phyloP scores from a whole-genome alignment of 2,888 invertebrate genomes.

The Drosophila austrosaltans region DNA sequence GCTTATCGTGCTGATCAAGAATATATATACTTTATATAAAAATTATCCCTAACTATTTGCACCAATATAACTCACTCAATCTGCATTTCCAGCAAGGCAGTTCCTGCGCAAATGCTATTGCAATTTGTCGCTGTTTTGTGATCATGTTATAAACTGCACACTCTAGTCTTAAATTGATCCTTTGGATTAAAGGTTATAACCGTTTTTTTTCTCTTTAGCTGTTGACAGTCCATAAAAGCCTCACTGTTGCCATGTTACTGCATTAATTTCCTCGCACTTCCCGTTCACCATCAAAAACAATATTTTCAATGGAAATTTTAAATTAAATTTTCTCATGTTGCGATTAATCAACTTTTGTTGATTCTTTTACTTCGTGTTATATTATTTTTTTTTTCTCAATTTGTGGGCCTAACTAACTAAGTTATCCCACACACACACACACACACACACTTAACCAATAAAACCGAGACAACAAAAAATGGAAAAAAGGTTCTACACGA shows the following conservation, averaged over 20 bases:
- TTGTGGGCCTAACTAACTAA: slow-evolving; percentile 12
- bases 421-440: slow-evolving; percentile 1
- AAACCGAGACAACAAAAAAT: background rate
- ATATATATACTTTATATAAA: no score
- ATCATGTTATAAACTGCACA: no score
- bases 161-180: no score
- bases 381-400: slow-evolving; percentile 1
- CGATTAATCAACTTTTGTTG: slow-evolving; percentile 12
- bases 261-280: background rate
- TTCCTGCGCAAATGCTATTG: no score
- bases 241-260: background rate
- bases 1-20: no score
- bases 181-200: no score
- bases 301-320: slow-evolving; percentile 2
- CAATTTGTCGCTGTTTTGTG: no score
- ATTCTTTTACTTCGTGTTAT: slow-evolving; percentile 2
- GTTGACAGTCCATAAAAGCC: background rate
- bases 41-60: no score
- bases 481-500: slow-evolving; percentile 36
- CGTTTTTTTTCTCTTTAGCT: no score
- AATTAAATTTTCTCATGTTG: slow-evolving; percentile 9
- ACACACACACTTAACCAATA: slow-evolving; percentile 5
- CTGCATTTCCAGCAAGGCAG: no score
- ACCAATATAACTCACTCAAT: no score
- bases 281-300: background rate